Conservation (phyloP, 2,888 invertebrate species). For the Lycia hirtaria region DNA sequence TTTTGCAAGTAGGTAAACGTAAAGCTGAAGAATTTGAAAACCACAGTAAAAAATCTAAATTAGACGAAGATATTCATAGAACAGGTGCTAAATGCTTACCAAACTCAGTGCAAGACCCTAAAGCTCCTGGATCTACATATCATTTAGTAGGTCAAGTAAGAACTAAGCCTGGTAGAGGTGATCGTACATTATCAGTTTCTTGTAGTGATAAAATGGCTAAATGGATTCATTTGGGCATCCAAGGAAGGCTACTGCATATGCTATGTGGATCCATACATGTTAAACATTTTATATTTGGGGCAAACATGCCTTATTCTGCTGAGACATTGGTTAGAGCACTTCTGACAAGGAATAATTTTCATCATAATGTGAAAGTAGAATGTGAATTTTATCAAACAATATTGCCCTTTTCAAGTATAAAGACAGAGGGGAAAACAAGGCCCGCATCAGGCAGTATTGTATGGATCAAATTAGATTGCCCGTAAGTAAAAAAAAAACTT, state of each 20-base stretch:
- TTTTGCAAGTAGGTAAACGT: slow-evolving; percentile 56
- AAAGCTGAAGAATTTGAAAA: slow-evolving; percentile 47
- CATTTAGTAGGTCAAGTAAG: slow-evolving; percentile 90
- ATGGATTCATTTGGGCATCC: slow-evolving; percentile 94
- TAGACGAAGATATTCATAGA: slow-evolving; percentile 82
- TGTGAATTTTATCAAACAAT: slow-evolving; percentile 62
- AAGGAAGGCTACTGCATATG: slow-evolving; percentile 91
- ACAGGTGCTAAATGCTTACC: slow-evolving; percentile 96
- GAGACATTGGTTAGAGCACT: slow-evolving; percentile 85
- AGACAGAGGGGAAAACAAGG: slow-evolving; percentile 47
- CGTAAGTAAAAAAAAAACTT: slow-evolving; percentile 52
- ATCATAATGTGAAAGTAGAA: slow-evolving; percentile 31
- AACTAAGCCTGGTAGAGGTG: slow-evolving; percentile 96
- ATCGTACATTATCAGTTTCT: slow-evolving; percentile 94
- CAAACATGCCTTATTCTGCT: slow-evolving; percentile 86
- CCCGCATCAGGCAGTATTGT: slow-evolving; percentile 71
- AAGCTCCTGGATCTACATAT: slow-evolving; percentile 84
- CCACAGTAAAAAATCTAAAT: slow-evolving; percentile 53
- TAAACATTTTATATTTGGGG: slow-evolving; percentile 89
- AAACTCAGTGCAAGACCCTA: slow-evolving; percentile 84
- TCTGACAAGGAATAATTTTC: slow-evolving; percentile 60
- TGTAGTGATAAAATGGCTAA: slow-evolving; percentile 97
- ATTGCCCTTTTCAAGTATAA: slow-evolving; percentile 55
- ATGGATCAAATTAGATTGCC: slow-evolving; percentile 58
- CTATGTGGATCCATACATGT: slow-evolving; percentile 89